Evolutionary conservation across 1,140 invertebrate species (phyloP), one percentile per base, ranked within the genome.

Genomic region (Heliothis subflexa): DNA sequence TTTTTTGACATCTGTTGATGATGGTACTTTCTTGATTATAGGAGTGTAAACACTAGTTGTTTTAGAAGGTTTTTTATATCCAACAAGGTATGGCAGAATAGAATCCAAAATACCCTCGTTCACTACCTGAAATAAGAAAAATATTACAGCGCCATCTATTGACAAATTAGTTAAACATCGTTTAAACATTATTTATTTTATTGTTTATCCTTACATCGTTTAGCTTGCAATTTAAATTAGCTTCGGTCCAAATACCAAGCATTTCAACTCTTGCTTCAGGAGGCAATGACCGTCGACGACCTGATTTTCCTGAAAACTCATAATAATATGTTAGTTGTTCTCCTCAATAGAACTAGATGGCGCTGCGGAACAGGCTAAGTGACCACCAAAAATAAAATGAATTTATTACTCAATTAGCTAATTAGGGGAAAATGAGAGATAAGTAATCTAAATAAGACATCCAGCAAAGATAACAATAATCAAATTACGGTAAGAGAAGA

Each of bases 31-130:
- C 82, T 96, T 96, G 49, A 96, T 96, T 25, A 95, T 91, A 12
- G 95, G 95, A 61, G 95, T 94, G 70, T 96, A 96, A 59, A 92
- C 85, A 73, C 91, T 93, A 12, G 88, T 88, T 5, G 91, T 88
- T 85, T 94, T 95, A 9, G 89, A 83, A 13, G 95, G 95, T 78
- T 95, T 95, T 70, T 91, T 92, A 50, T 94, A 93, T 13, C 93
- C 94, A 10, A 96, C 92, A 83, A 97, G 95, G 79, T 97, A 97
- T 0, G 97, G 96, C 11, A 97, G 87, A 75, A 97, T 96, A 0
- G 97, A 97, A 90, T 98, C 97, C 21, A 98, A 90, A 75, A 98
- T 95, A 25, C 97, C 97, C 93, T 97, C 97, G 62, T 97, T 96
- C 71, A 97, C 95, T 7, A 97, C 95, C 94, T 97, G 94, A 76